Evolutionary conservation across 2,888 invertebrate genomes (phyloP).

Genomic region (Rhabditophanes sp.): DNA sequence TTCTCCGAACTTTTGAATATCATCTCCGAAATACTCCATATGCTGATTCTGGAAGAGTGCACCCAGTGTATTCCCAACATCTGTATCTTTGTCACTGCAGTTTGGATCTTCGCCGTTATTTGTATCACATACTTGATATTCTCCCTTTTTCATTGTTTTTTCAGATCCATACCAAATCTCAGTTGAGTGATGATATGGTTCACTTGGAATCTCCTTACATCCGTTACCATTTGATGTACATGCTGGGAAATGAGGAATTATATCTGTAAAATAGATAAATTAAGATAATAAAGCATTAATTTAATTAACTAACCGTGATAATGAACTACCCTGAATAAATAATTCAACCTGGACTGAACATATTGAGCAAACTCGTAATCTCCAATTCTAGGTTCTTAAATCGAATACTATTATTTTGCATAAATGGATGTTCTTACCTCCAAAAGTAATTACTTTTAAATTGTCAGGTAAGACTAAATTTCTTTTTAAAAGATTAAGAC

Average conservation of each 20-base stretch:
- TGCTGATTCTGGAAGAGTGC: no score
- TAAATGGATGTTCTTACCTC: no score
- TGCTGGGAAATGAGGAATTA: slow-evolving; percentile 4
- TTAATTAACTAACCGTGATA: not conserved
- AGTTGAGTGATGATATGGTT: slow-evolving; percentile 5
- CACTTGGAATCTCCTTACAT: not conserved
- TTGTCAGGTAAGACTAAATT: not conserved
- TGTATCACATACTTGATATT: slow-evolving; percentile 1
- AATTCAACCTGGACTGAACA: not conserved
- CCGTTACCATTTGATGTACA: not conserved
- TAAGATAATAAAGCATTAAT: not conserved
- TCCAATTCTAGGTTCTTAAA: slow-evolving; percentile 3
- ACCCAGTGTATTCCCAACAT: not conserved
- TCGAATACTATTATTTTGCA: no score
- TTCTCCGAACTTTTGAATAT: no score
- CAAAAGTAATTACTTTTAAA: slow-evolving; percentile 1
- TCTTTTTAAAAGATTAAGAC: not conserved
- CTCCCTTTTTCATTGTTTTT: slow-evolving; percentile 1
- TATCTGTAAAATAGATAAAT: not conserved
- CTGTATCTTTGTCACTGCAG: slow-evolving; percentile 1
- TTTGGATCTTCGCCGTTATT: slow-evolving; percentile 4
- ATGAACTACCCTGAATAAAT: slow-evolving; percentile 3
- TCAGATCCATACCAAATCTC: slow-evolving; percentile 2
- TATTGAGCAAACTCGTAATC: not conserved
- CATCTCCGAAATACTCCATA: no score